Base-by-base conservation (phyloP, 1,140 invertebrate genomes). In the Bombus waltoni region DNA sequence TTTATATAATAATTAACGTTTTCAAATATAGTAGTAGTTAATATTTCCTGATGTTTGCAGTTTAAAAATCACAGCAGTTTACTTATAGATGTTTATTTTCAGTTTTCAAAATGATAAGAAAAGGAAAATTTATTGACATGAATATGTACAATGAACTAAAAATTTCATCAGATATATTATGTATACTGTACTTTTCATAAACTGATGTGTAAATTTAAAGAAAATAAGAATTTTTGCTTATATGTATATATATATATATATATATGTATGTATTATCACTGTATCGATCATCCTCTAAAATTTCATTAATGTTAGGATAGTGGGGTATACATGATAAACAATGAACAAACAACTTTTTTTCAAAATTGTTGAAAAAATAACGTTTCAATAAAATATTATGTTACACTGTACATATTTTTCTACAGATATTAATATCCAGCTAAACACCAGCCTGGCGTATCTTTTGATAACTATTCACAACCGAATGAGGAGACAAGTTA, bases 401-500 rank as follows among this genome's bases (percentile, higher is more conserved):
- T 86, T 86, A 90, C 89, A 90, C 89, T 90, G 73, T 90, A 88
- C 87, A 90, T 25, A 35, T 70, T 81, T 42, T 47, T 86, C 66
- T 90, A 83, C 73, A 86, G 74, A 70, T 75, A 66, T 73, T 88
- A 80, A 80, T 72, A 72, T 80, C n/a, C 59, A 86, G 59, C 65
- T 62, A 86, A 74, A 79, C 38, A 59, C 66, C 47, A 81, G 53
- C 77, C 78, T 87, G 71, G 66, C 25, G 47, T 85, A 87, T 72
- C 80, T 38, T 77, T 81, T 84, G 59, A 86, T 90, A 93, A 88
- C 42, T 93, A 92, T 93, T 94, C 93, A 94, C 93, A 94, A 94
- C 93, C 93, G 92, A 93, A 94, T 93, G 92, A 94, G 93, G 92
- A 94, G 92, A 92, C 89, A 86, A 89, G 87, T 90, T 76, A 78